Evolutionary conservation across 64 coral and sea anemone genomes (phyloP).

Genomic region (Stichodactyla mertensii): DNA sequence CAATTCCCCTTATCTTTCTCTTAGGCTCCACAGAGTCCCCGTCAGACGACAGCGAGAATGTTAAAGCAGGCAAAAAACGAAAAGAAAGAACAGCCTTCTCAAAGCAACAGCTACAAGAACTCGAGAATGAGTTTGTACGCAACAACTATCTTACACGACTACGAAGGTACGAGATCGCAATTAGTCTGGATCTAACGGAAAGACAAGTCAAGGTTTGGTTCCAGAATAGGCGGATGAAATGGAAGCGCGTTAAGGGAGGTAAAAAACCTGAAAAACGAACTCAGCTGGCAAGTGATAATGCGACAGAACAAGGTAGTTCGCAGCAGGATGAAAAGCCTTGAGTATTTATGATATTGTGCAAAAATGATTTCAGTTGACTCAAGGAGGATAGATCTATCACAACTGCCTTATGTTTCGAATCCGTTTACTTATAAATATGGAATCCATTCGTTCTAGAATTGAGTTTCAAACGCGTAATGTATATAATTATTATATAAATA

Average conservation of each 20-base stretch:
- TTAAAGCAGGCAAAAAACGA: constrained; percentile 26
- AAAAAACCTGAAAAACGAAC: constrained; percentile 29
- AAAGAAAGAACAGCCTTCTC: constrained; percentile 66
- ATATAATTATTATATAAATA: neutral
- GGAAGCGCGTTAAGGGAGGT: constrained; percentile 58
- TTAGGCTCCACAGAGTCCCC: constrained; percentile 13
- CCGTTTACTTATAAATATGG: constrained; percentile 1
- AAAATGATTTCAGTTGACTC: neutral
- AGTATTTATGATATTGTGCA: neutral
- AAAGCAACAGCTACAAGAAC: constrained; percentile 60
- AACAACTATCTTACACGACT: constrained; percentile 60
- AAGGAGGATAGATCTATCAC: neutral
- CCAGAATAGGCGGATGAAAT: constrained; percentile 66
- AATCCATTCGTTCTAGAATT: constrained; percentile 4
- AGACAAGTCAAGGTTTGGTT: constrained; percentile 70
- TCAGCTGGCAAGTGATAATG: neutral
- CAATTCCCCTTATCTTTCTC: neutral
- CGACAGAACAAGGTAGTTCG: neutral
- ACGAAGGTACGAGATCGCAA: constrained; percentile 55
- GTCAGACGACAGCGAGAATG: constrained; percentile 1
- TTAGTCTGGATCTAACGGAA: constrained; percentile 60
- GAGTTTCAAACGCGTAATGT: neutral
- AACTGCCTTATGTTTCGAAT: neutral
- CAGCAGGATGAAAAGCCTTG: neutral
- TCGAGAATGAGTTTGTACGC: constrained; percentile 56